Evolutionary conservation across 2,888 invertebrate species (phyloP).

Genomic region (Microdon myrmicae): DNA sequence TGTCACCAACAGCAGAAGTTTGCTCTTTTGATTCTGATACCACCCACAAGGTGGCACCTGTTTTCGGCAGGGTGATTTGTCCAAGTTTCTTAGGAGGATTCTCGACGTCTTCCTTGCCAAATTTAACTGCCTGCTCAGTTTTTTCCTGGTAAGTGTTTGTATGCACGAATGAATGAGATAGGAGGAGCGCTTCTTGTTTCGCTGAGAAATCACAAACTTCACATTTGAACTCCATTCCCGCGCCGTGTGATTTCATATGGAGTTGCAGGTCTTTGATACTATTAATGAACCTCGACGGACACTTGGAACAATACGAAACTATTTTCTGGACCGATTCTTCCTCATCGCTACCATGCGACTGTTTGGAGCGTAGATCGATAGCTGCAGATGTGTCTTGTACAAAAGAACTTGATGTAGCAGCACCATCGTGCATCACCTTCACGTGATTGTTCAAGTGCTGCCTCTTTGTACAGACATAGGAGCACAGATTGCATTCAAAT

Average conservation of each 20-base stretch:
- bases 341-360: conserved; percentile 29
- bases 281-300: conserved; percentile 81
- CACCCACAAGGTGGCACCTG: conserved; percentile 63
- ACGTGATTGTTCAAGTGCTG: conserved; percentile 86
- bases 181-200: conserved; percentile 75
- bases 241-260: conserved; percentile 70
- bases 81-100: conserved; percentile 74
- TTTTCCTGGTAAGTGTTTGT: conserved; percentile 82
- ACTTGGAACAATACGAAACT: conserved; percentile 81
- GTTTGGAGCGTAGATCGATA: conserved; percentile 54
- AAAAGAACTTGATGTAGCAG: conserved; percentile 30
- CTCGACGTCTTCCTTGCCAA: conserved; percentile 73
- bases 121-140: conserved; percentile 75
- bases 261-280: conserved; percentile 78
- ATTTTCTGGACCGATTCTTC: conserved; percentile 59
- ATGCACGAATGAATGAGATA: conserved; percentile 78
- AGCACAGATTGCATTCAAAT: conserved; percentile 82
- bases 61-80: conserved; percentile 59
- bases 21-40: conserved; percentile 61
- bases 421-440: conserved; percentile 69
- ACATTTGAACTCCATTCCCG: conserved; percentile 71
- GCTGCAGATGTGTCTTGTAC: conserved; percentile 14
- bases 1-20: conserved; percentile 55
- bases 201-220: conserved; percentile 82
- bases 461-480: conserved; percentile 83